A percentile compares a stretch with the other conserved stretches of the same genome.
phyloP scores from a whole-genome alignment of 2,797 vertebrate species.

The Acrossocheilus fasciatus region DNA sequence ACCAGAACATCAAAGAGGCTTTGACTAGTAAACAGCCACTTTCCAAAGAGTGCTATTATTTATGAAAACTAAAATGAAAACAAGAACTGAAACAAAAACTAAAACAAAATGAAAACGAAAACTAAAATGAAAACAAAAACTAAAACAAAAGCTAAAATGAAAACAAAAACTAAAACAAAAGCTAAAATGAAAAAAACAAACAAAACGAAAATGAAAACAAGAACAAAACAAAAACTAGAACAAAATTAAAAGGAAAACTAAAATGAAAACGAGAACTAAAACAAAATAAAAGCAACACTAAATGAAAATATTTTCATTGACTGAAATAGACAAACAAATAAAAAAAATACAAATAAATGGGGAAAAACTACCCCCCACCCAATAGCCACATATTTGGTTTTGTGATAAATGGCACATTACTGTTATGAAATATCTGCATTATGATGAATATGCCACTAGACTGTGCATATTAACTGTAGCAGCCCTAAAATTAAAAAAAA shows the following conservation, averaged over 20 bases:
- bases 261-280: background rate
- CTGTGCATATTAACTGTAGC: background rate
- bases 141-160: background rate
- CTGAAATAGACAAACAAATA: background rate
- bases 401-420: background rate
- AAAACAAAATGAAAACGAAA: rapidly evolving
- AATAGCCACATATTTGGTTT: background rate
- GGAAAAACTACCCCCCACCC: background rate
- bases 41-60: background rate
- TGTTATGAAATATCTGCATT: background rate
- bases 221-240: background rate
- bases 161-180: background rate
- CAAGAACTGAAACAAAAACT: background rate
- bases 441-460: background rate
- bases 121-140: background rate
- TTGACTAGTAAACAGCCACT: background rate
- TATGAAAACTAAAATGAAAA: background rate
- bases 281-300: background rate
- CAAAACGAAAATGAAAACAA: background rate
- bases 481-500: background rate
- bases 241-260: background rate
- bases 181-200: background rate
- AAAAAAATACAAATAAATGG: background rate
- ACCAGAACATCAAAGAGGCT: slow-evolving; percentile 5
- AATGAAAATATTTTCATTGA: background rate